These are phyloP conservation scores for Motacilla alba DNA, from an alignment of 2,113 vertebrate species.

Conservation along the genomic window DNA sequence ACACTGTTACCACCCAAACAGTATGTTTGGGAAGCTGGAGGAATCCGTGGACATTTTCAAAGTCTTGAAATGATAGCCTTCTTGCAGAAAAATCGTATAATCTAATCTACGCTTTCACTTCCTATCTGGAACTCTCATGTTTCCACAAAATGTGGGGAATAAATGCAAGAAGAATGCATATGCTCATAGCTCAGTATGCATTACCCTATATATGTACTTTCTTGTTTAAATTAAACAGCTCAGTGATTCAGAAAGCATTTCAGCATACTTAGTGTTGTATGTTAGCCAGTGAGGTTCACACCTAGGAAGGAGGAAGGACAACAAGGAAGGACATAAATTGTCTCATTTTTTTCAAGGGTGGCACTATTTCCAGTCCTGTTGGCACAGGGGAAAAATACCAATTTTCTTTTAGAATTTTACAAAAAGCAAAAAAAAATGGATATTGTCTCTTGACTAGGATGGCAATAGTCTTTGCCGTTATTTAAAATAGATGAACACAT, in stretches of 20 bases:
- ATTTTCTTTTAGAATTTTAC: background rate
- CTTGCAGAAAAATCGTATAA: background rate
- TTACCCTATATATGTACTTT: background rate
- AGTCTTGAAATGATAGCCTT: background rate
- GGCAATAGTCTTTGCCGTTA: background rate
- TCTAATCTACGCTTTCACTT: background rate
- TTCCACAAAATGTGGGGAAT: background rate
- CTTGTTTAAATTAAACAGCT: background rate
- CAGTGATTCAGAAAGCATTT: background rate
- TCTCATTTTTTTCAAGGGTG: background rate
- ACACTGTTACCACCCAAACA: rapidly evolving
- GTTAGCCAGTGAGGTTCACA: background rate
- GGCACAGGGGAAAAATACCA: background rate
- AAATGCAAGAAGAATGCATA: background rate
- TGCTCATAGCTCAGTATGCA: background rate
- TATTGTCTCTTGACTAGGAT: background rate
- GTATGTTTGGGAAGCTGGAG: background rate
- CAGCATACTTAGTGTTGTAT: background rate
- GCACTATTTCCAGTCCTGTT: background rate
- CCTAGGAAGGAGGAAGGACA: background rate
- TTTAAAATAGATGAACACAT: background rate
- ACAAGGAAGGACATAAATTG: background rate
- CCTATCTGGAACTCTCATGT: background rate
- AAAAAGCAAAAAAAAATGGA: background rate
- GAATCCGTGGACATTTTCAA: background rate